A percentile compares a stretch with the other conserved stretches of the same genome.
Evolutionary conservation across 2,888 invertebrate species (phyloP).

Genomic region (Dione vanillae): DNA sequence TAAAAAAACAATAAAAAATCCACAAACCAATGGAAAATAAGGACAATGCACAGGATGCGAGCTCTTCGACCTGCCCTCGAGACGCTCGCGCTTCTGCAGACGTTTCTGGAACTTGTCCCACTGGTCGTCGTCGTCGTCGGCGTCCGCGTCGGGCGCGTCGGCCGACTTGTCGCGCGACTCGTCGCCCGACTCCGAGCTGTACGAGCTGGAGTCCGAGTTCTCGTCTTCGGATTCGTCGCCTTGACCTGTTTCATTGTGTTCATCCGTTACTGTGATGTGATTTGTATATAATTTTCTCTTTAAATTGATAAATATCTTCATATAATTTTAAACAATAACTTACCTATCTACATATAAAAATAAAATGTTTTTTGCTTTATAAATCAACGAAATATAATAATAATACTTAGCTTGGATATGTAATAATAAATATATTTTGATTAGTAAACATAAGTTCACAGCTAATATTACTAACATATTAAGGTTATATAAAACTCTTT

Average conservation of each 20-base stretch:
- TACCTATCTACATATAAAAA: too few species aligned
- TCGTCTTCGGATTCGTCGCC: conserved; percentile 76
- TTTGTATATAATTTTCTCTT: too few species aligned
- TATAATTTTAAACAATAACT: too few species aligned
- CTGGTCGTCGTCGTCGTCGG: conserved; percentile 93
- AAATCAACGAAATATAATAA: too few species aligned
- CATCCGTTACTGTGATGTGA: too few species aligned
- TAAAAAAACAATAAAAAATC: conserved; percentile 6
- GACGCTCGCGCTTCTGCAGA: conserved; percentile 92
- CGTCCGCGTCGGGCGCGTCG: conserved; percentile 91
- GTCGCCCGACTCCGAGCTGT: conserved; percentile 78
- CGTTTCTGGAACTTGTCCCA: conserved; percentile 97
- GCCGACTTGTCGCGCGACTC: conserved; percentile 86
- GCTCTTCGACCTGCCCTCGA: conserved; percentile 96
- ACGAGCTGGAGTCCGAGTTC: conserved; percentile 77
- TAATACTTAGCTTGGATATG: too few species aligned
- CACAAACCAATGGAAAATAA: conserved; percentile 91
- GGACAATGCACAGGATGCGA: conserved; percentile 99
- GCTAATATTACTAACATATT: too few species aligned
- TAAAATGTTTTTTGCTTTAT: too few species aligned
- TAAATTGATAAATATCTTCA: too few species aligned
- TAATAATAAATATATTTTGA: too few species aligned
- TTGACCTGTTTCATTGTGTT: conserved; percentile 35
- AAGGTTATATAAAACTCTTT: too few species aligned
- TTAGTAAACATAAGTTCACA: too few species aligned